These are phyloP conservation scores for Apogon hyalosoma DNA, from an alignment of 2,797 vertebrate species.

Conservation along the genomic window DNA sequence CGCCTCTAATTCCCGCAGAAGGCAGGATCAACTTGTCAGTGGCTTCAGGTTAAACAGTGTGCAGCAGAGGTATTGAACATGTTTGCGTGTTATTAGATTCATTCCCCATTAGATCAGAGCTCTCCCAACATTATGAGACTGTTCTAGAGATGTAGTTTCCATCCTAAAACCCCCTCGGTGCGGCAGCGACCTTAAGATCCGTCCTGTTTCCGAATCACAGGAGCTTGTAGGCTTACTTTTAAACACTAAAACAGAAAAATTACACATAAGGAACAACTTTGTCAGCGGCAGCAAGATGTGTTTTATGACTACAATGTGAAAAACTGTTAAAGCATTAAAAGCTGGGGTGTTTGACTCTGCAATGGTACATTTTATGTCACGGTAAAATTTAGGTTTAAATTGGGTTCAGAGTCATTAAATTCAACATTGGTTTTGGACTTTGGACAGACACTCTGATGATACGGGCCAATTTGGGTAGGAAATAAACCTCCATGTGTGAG, in stretches of 20 bases:
- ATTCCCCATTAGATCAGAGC: neutral
- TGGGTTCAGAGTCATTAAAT: constrained; percentile 49
- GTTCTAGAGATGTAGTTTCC: neutral
- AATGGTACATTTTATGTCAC: constrained; percentile 29
- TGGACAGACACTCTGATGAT: constrained; percentile 27
- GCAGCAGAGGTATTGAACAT: neutral
- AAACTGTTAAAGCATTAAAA: constrained; percentile 9
- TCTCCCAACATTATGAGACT: too few species aligned
- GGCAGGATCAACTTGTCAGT: too few species aligned
- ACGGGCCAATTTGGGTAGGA: neutral
- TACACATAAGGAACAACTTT: constrained; percentile 23
- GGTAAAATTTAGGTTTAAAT: constrained; percentile 36
- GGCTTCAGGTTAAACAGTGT: too few species aligned
- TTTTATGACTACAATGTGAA: constrained; percentile 17
- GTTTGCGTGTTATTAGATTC: neutral
- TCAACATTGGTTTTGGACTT: constrained; percentile 37
- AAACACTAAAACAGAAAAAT: constrained; percentile 25
- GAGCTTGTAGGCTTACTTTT: constrained; percentile 4
- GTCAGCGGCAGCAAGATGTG: constrained; percentile 26
- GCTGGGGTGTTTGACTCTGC: constrained; percentile 12
- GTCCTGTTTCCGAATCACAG: constrained; percentile 31
- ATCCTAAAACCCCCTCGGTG: neutral
- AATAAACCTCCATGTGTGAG: constrained; percentile 23
- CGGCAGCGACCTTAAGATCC: constrained; percentile 2
- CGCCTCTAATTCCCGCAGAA: too few species aligned